Evolutionary conservation across 2,113 vertebrate genomes (phyloP).

Genomic region (Oryctolagus cuniculus): DNA sequence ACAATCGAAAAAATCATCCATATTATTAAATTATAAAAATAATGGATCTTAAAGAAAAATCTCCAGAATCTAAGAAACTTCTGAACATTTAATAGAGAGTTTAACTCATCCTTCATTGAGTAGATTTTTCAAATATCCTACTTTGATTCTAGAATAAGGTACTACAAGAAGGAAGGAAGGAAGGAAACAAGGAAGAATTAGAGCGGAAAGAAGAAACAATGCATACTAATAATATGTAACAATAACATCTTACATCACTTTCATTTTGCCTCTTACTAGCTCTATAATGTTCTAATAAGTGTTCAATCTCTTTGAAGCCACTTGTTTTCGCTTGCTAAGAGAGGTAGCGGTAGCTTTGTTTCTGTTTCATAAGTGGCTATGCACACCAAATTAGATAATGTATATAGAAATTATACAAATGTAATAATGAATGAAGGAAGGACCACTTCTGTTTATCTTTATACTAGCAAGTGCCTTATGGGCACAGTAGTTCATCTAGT

Average conservation of each 20-base stretch:
- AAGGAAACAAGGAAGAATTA: no score
- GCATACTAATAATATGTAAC: constrained; percentile 15
- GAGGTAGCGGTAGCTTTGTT: not conserved
- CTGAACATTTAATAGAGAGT: no score
- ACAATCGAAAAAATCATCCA: no score
- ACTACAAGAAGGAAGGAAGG: no score
- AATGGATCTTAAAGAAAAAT: no score
- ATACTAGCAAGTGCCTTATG: not conserved
- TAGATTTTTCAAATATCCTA: no score
- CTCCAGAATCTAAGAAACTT: no score
- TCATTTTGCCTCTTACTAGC: not conserved
- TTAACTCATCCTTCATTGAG: no score
- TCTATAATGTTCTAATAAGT: constrained; percentile 30
- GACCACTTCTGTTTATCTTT: not conserved
- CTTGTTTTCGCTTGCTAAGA: constrained; percentile 2
- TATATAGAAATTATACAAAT: not conserved
- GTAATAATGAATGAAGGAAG: not conserved
- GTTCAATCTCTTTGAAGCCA: not conserved
- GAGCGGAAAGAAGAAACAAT: no score
- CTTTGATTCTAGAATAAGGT: no score
- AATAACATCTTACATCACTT: not conserved
- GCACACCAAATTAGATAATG: not conserved
- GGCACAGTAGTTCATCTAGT: not conserved
- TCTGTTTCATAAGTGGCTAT: not conserved
- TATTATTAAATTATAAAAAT: no score